Percentiles rank a stretch among this genome's conserved stretches.
Conservation (phyloP, 2,888 invertebrate genomes). For the Polymixis lichenea region DNA sequence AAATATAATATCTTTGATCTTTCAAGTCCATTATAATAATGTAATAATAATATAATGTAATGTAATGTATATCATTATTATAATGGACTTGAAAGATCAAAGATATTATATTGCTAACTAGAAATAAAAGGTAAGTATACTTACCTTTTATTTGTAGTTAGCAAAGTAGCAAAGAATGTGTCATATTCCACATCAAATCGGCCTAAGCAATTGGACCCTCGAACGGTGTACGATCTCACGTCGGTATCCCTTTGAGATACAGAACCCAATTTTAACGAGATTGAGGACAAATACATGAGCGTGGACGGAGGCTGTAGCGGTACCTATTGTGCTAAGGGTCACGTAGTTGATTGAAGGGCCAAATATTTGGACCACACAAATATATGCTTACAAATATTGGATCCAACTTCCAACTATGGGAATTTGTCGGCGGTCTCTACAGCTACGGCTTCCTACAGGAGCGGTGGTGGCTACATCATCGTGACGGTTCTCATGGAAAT, state of each 20-base stretch:
- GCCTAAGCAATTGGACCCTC: neutral
- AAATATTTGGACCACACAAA: slow-evolving; percentile 28
- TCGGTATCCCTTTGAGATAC: slow-evolving; percentile 14
- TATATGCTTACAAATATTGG: slow-evolving; percentile 28
- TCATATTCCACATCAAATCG: neutral
- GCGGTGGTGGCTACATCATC: too few species aligned
- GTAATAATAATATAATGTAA: too few species aligned
- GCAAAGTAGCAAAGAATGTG: neutral
- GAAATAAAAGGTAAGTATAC: too few species aligned
- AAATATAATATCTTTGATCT: neutral
- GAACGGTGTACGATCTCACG: neutral
- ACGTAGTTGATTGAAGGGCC: slow-evolving; percentile 28
- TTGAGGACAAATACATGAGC: slow-evolving; percentile 24
- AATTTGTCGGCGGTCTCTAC: neutral
- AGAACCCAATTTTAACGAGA: slow-evolving; percentile 32
- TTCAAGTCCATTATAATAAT: neutral
- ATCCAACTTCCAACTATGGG: neutral
- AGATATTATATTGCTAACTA: too few species aligned
- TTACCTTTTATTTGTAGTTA: neutral
- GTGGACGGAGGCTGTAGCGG: neutral
- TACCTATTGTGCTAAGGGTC: slow-evolving; percentile 31
- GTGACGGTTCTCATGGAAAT: too few species aligned
- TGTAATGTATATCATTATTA: too few species aligned
- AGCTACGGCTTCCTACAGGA: too few species aligned
- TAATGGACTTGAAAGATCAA: too few species aligned